A percentile compares a stretch with the other conserved stretches of the same genome.
Evolutionary conservation across 2,888 invertebrate species (phyloP).

Genomic region (Mantis religiosa): DNA sequence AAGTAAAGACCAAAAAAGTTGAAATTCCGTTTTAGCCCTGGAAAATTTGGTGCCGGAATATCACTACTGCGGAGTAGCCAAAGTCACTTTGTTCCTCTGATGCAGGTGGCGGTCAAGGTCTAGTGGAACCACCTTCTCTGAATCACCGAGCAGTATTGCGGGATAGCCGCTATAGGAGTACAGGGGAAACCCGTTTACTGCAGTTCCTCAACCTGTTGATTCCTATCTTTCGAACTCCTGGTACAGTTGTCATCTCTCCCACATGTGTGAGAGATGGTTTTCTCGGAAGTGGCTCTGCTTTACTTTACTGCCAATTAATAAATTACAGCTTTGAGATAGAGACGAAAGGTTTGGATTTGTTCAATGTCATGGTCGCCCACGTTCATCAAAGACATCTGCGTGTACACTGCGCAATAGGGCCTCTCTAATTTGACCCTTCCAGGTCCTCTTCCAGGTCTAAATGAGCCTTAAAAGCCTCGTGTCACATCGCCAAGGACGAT

Average conservation of each 20-base stretch:
- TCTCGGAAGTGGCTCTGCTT: neutral
- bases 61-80: too few relatives aligned
- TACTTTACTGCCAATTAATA: neutral
- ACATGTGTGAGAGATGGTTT: neutral
- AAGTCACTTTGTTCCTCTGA: neutral
- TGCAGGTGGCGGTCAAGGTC: neutral
- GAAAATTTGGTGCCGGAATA: too few relatives aligned
- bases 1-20: too few relatives aligned
- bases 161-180: neutral
- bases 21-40: too few relatives aligned
- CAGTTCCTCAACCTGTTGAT: neutral
- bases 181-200: neutral
- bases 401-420: neutral
- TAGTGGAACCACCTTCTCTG: neutral
- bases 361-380: neutral
- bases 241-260: neutral
- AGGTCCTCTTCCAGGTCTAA: neutral
- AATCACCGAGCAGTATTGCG: neutral
- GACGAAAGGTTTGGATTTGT: neutral
- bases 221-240: neutral
- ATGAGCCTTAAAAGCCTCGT: neutral
- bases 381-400: neutral
- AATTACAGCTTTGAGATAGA: neutral
- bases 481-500: too few relatives aligned
- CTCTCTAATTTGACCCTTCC: neutral